Evolutionary conservation across 2,888 invertebrate species (phyloP).

Genomic region (Lacanobia oleracea): DNA sequence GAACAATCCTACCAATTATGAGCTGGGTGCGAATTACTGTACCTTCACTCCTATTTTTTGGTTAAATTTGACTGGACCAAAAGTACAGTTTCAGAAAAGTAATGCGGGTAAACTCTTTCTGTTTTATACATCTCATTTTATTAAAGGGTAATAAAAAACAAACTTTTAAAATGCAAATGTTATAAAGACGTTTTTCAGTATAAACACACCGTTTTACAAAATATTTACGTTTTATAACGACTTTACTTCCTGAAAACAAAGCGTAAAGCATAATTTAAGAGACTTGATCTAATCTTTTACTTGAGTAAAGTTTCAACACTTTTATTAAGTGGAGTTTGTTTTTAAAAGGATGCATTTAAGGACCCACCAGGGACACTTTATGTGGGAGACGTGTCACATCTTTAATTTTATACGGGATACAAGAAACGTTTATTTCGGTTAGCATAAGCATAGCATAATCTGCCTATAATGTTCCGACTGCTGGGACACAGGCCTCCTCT

Average conservation of each 20-base stretch:
- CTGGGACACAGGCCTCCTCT: too few relatives aligned
- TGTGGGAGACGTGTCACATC: neutral
- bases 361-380: neutral
- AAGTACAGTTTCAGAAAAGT: neutral
- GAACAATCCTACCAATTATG: too few relatives aligned
- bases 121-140: neutral
- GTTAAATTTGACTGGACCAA: too few relatives aligned
- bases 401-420: too few relatives aligned
- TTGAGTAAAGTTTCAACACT: neutral
- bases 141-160: neutral
- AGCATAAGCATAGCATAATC: too few relatives aligned
- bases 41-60: too few relatives aligned
- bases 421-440: too few relatives aligned
- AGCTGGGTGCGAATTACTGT: too few relatives aligned
- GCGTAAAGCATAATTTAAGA: neutral
- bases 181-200: constrained; percentile 52
- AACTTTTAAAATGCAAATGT: constrained; percentile 41
- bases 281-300: constrained; percentile 5
- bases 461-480: too few relatives aligned
- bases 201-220: constrained; percentile 48
- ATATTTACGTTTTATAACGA: constrained; percentile 50
- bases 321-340: neutral
- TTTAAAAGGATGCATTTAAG: neutral
- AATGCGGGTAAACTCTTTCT: neutral
- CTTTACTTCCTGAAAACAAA: constrained; percentile 40